These are phyloP conservation scores for Zosterops borbonicus DNA, from an alignment of 2,113 vertebrate genomes.

Conservation along the genomic window DNA sequence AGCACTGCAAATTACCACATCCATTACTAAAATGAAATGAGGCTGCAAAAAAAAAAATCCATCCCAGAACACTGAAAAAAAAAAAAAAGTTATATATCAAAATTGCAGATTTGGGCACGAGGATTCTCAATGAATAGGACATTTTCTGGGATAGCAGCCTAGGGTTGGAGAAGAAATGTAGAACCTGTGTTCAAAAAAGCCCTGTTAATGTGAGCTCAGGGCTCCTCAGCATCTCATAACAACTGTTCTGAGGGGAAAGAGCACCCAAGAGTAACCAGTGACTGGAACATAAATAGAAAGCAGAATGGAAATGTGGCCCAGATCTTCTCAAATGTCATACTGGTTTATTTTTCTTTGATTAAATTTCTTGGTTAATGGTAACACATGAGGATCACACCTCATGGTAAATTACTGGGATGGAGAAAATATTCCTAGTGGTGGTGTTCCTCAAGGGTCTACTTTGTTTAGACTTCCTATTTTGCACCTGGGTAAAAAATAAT, in stretches of 20 bases:
- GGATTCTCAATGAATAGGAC: slow-evolving; percentile 25
- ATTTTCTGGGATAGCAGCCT: slow-evolving; percentile 36
- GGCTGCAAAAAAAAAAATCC: slow-evolving; percentile 31
- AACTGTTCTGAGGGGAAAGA: not conserved
- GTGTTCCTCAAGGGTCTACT: not conserved
- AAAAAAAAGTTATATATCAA: slow-evolving; percentile 12
- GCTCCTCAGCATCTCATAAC: not conserved
- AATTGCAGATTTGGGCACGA: slow-evolving; percentile 3
- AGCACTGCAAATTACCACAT: slow-evolving; percentile 57
- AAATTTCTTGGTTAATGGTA: not conserved
- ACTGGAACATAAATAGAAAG: not conserved
- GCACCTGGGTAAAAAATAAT: not conserved
- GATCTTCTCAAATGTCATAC: not conserved
- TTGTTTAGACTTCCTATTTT: not conserved
- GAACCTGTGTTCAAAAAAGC: not conserved
- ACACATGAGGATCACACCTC: not conserved
- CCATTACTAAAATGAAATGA: slow-evolving; percentile 54
- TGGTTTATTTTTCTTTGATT: not conserved
- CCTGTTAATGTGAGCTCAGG: not conserved
- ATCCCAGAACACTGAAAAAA: not conserved
- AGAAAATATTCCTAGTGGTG: not conserved
- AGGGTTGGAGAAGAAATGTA: not conserved
- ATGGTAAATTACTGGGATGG: not conserved
- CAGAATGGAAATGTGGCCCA: not conserved
- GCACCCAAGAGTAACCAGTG: not conserved